Evolutionary conservation across 2,113 vertebrate species (phyloP), one percentile per base, ranked within the genome.

Genomic region (Dromas ardeola): DNA sequence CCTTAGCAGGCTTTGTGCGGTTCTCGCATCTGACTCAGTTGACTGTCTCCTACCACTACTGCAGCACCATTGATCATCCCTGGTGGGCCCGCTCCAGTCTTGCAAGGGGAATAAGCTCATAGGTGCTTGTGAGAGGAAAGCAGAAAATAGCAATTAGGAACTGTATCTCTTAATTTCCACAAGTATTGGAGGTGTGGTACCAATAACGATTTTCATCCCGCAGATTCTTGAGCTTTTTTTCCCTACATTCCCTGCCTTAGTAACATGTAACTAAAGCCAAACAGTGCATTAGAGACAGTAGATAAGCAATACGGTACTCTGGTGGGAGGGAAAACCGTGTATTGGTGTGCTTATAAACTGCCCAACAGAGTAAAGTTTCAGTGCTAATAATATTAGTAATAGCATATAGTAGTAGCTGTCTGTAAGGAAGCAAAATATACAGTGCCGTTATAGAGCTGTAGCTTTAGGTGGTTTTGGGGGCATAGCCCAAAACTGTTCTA

Each of bases 11-110:
- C n/a, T 42, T 30, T 25, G 52, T 34, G 32, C 0, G 0, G 42
- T 55, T 50, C 42, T 43, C 59, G 29, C 13, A 7, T 15, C 49
- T 65, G 78, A 55, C 81, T 59, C 19, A 4, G 38, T 5, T n/a
- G 42, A 38, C 18, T 23, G 52, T 34, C 18, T 38, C 30, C 22
- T 65, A 5, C 16, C 67, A 1, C 55, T 3, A 1, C 47, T 40
- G 73, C 53, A 29, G n/a, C 2, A 1, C 30, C 3, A 2, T 13
- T 38, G 0, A 2, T 13, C 42, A 0, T 52, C 36, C 40, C 61
- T 79, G 40, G 11, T 27, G n/a, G n/a, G 69, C 25, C 53, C 34
- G 0, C 71, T 38, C 15, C 67, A 61, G n/a, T 58, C 74, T 80
- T 73, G 45, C 71, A 29, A 43, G 19, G 58, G 58, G 55, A 92